A percentile compares a stretch with the other conserved stretches of the same genome.
Evolutionary conservation across 1,140 invertebrate species (phyloP).

Genomic region (Eriocheir sinensis): DNA sequence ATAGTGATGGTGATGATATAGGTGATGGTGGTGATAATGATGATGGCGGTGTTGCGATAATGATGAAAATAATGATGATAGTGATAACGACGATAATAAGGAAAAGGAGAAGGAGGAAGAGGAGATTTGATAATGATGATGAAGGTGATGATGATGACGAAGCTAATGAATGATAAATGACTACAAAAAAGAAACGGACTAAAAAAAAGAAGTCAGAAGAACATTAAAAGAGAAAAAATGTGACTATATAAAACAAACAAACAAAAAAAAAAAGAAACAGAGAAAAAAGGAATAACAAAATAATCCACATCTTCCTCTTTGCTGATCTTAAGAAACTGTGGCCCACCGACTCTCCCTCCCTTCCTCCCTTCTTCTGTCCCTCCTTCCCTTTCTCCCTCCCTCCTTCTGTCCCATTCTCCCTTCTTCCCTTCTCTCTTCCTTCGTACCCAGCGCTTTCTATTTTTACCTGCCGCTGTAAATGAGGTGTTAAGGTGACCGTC

Average conservation of each 20-base stretch:
- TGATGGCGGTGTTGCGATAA: not conserved
- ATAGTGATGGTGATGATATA: not conserved
- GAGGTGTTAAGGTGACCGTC: conserved; percentile 20
- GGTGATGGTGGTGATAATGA: not conserved
- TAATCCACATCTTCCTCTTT: not conserved
- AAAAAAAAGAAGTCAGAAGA: too few relatives aligned
- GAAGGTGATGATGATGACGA: too few relatives aligned
- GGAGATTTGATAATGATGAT: too few relatives aligned
- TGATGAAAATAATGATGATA: not conserved
- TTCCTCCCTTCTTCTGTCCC: not conserved
- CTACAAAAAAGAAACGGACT: too few relatives aligned
- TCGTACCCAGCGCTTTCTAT: not conserved
- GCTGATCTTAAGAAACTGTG: not conserved
- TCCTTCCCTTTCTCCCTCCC: not conserved
- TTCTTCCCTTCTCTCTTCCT: not conserved
- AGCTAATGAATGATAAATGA: too few relatives aligned
- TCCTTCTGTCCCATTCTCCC: not conserved
- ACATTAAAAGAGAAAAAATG: too few relatives aligned
- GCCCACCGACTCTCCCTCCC: not conserved
- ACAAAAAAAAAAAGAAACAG: too few relatives aligned
- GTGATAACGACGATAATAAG: not conserved
- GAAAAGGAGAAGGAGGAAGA: too few relatives aligned
- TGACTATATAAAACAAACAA: too few relatives aligned
- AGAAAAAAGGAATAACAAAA: too few relatives aligned
- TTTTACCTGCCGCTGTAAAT: conserved; percentile 4